Evolutionary conservation across 2,113 vertebrate genomes (phyloP), one percentile per base, ranked within the genome.

Genomic region (Siphamia tubifer): DNA sequence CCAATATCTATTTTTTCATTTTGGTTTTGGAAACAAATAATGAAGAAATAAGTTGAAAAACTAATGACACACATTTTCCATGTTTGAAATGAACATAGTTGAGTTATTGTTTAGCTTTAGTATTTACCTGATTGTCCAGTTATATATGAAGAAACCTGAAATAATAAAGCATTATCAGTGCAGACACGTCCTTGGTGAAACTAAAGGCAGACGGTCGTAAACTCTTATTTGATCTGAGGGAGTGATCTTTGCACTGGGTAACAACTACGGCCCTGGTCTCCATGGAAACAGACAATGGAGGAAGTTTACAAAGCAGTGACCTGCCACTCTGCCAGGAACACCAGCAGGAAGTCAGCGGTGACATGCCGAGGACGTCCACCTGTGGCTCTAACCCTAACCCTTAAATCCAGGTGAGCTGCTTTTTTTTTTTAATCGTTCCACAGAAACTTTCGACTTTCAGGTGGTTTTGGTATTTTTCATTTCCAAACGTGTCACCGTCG

Each of bases 291-390:
- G 8, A 77, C 76, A 67, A 62, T 72, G 44, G 56, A 86, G 84
- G 90, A 88, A 87, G 87, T 84, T 73, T 39, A 75, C 68, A 82
- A 63, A 84, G 74, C 28, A 40, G 10, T 23, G 74, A 25, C 79
- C 85, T 12, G 74, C 63, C 43, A 31, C 20, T 25, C 25, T 68
- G 65, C 40, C 69, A 72, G 66, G 56, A 62, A 69, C 56, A 35
- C 49, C 49, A 45, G 49, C 28, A 31, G 48, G 68, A 39, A 63
- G 68, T 49, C 45, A 45, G 39, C 10, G 1, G 36, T 61, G 25
- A 74, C 51, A 82, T 47, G 32, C 16, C 31, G 47, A 49, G 35
- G 34, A 65, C 23, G 27, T 64, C 25, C 48, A 57, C 32, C 19
- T 71, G 12, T 27, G 74, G 42, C 49, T 87, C 74, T 74, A 15